These are phyloP conservation scores for Ceuthmochares aereus DNA, from an alignment of 2,113 vertebrate genomes.

Conservation along the genomic window DNA sequence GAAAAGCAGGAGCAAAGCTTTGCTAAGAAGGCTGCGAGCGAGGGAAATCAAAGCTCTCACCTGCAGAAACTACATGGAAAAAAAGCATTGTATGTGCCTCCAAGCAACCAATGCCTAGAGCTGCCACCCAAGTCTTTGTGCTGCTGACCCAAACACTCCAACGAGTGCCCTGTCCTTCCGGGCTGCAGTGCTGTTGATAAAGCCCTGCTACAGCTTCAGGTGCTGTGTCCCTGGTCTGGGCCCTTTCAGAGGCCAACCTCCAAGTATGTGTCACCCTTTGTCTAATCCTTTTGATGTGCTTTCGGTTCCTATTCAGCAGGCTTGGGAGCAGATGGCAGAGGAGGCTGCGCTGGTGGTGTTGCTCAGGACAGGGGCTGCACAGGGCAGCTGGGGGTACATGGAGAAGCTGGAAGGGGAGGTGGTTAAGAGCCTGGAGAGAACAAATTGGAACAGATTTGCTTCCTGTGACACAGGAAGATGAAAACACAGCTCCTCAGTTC, in stretches of 20 bases:
- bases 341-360: not conserved
- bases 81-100: not conserved
- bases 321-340: not conserved
- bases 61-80: constrained; percentile 20
- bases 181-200: not conserved
- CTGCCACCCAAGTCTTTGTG: not conserved
- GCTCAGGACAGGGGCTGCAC: not conserved
- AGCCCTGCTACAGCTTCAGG: not conserved
- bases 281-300: not conserved
- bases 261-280: not conserved
- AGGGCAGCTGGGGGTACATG: not conserved
- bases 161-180: rapidly evolving
- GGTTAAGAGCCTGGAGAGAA: not conserved
- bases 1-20: constrained; percentile 17
- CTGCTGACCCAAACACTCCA: not conserved
- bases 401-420: not conserved
- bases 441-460: not conserved
- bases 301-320: not conserved
- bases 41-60: constrained; percentile 37
- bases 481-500: not conserved
- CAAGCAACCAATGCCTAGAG: not conserved
- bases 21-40: not conserved
- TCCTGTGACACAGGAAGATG: not conserved
- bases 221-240: not conserved
- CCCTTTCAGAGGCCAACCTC: not conserved